A percentile compares a stretch with the other conserved stretches of the same genome.
Conservation (phyloP, 2,797 vertebrate species). For the Helostoma temminkii region DNA sequence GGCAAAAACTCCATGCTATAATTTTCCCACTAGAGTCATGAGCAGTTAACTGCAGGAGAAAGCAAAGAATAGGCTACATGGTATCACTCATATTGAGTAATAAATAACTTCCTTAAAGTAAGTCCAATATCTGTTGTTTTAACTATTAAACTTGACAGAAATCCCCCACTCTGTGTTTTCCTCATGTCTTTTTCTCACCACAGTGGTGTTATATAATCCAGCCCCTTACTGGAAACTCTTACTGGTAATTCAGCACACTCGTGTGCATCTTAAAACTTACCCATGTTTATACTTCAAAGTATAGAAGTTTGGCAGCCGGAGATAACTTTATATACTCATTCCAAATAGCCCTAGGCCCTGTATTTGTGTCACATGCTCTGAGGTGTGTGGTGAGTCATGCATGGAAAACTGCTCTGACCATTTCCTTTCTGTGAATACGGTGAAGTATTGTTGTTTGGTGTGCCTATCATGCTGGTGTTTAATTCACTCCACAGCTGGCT, state of each 20-base stretch:
- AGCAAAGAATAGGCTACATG: slow-evolving; percentile 53
- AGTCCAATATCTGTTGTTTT: neutral
- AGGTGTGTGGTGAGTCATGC: slow-evolving; percentile 21
- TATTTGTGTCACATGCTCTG: slow-evolving; percentile 53
- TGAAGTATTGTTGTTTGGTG: slow-evolving; percentile 16
- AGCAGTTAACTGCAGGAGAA: slow-evolving; percentile 21
- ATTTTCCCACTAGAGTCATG: neutral
- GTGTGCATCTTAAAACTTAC: slow-evolving; percentile 2
- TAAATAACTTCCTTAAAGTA: slow-evolving; percentile 25
- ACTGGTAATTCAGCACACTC: neutral
- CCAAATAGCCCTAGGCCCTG: slow-evolving; percentile 24
- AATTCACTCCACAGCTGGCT: slow-evolving; percentile 10
- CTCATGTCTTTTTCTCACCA: neutral
- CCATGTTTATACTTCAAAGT: neutral
- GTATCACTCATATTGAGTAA: too few relatives aligned
- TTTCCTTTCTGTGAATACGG: slow-evolving; percentile 21
- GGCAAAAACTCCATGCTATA: neutral
- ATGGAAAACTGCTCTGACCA: slow-evolving; percentile 4
- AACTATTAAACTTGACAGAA: slow-evolving; percentile 18
- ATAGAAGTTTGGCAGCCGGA: slow-evolving; percentile 20
- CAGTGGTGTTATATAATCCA: neutral
- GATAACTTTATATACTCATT: slow-evolving; percentile 41
- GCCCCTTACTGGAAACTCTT: neutral
- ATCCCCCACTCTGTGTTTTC: neutral
- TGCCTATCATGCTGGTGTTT: slow-evolving; percentile 22